Conservation (phyloP, 2,113 vertebrate species). For the Phylloscopus trochilus region DNA sequence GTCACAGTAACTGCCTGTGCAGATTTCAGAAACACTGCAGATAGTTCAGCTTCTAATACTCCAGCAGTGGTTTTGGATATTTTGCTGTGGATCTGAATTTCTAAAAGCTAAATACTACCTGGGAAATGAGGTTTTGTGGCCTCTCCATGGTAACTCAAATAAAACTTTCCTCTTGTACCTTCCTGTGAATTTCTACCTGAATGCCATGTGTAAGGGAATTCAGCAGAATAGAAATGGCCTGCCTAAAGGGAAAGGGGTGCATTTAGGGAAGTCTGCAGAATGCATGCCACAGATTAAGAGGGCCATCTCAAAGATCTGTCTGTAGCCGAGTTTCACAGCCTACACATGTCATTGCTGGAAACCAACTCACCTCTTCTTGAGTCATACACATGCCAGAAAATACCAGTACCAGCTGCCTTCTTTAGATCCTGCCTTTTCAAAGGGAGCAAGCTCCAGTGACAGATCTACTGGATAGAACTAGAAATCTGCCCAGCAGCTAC, state of each 20-base stretch:
- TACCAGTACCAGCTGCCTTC: neutral
- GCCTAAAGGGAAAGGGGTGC: neutral
- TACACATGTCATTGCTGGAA: neutral
- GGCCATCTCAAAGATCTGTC: neutral
- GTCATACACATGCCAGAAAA: neutral
- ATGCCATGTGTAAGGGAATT: neutral
- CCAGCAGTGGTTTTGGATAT: neutral
- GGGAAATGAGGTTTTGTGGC: neutral
- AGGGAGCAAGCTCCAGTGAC: neutral
- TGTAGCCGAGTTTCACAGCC: neutral
- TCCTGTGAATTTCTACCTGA: neutral
- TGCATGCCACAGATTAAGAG: neutral
- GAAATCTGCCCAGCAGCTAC: neutral
- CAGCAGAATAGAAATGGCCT: neutral
- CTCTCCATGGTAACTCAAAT: neutral
- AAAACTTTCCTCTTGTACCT: neutral
- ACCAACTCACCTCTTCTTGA: neutral
- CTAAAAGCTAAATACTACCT: neutral
- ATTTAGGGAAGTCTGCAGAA: neutral
- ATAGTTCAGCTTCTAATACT: neutral
- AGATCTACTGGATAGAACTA: neutral
- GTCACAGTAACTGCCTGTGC: neutral
- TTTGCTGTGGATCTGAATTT: neutral
- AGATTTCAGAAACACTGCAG: neutral
- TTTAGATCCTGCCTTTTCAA: neutral